Evolutionary conservation across 2,888 invertebrate genomes (phyloP).

Genomic region (Brachynemurus nebulosus): DNA sequence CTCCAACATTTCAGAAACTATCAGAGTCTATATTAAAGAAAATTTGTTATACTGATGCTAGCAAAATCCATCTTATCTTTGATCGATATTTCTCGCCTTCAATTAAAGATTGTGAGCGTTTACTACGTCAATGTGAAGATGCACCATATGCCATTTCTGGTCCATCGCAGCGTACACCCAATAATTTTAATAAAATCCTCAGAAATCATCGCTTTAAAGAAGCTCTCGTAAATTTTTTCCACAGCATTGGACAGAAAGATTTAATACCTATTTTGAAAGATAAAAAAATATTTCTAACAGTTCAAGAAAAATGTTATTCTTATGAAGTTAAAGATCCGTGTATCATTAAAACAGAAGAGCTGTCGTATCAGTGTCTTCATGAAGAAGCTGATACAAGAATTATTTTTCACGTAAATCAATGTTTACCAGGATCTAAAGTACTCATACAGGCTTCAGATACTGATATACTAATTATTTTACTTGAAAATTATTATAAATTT

Average conservation of each 20-base stretch:
- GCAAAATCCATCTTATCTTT: conserved; percentile 15
- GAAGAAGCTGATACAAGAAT: conserved; percentile 13
- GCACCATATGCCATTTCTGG: conserved; percentile 8
- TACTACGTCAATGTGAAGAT: neutral
- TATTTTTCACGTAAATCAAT: conserved; percentile 5
- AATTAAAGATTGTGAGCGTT: conserved; percentile 20
- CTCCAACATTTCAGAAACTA: conserved; percentile 18
- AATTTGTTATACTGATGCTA: conserved; percentile 13
- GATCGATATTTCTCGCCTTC: conserved; percentile 22
- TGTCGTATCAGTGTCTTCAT: conserved; percentile 11
- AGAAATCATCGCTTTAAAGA: neutral
- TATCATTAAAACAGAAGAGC: neutral
- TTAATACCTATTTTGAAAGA: neutral
- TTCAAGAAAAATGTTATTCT: neutral
- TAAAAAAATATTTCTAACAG: conserved; percentile 1
- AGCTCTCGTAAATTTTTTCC: neutral
- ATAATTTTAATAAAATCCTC: conserved; percentile 3
- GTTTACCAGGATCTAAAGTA: neutral
- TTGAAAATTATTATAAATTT: neutral
- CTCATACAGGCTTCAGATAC: neutral
- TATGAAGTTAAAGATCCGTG: neutral
- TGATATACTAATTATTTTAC: neutral
- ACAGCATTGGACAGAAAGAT: neutral
- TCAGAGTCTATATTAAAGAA: conserved; percentile 15
- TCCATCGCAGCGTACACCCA: neutral